phyloP scores from a whole-genome alignment of 2,888 invertebrate species.

The Pemphredon lugubris region DNA sequence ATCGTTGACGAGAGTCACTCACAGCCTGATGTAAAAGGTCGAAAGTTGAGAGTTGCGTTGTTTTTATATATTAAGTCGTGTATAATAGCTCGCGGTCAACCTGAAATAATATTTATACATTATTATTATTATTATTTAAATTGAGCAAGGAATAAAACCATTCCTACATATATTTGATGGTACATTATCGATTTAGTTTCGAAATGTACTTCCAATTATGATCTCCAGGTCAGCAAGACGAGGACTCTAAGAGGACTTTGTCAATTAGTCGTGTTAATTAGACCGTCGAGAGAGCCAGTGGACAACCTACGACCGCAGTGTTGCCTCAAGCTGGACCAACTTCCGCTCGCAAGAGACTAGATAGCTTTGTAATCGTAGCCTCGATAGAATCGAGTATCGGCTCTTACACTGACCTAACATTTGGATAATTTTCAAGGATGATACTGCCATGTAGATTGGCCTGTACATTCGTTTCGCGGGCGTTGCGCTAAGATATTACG shows the following conservation, averaged over 20 bases:
- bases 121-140: too few relatives aligned
- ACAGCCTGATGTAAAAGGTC: too few relatives aligned
- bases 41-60: too few relatives aligned
- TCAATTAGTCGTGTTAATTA: constrained; percentile 67
- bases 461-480: background rate
- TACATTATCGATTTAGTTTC: constrained; percentile 12
- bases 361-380: constrained; percentile 58
- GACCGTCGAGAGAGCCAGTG: constrained; percentile 51
- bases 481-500: background rate
- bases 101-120: too few relatives aligned
- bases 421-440: constrained; percentile 56
- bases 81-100: too few relatives aligned
- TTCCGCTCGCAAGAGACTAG: constrained; percentile 51
- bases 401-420: constrained; percentile 48
- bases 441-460: constrained; percentile 7
- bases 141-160: too few relatives aligned
- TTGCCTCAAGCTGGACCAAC: constrained; percentile 56
- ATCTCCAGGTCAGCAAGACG: constrained; percentile 49
- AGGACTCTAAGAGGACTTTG: constrained; percentile 60
- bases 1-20: too few relatives aligned
- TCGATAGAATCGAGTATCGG: constrained; percentile 42
- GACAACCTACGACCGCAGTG: constrained; percentile 54
- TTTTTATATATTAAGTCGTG: too few relatives aligned
- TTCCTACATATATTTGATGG: constrained; percentile 5
- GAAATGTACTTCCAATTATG: constrained; percentile 52